Evolutionary conservation across 1,140 invertebrate genomes (phyloP), one percentile per base, ranked within the genome.

Genomic region (Harlomillsia oculata): DNA sequence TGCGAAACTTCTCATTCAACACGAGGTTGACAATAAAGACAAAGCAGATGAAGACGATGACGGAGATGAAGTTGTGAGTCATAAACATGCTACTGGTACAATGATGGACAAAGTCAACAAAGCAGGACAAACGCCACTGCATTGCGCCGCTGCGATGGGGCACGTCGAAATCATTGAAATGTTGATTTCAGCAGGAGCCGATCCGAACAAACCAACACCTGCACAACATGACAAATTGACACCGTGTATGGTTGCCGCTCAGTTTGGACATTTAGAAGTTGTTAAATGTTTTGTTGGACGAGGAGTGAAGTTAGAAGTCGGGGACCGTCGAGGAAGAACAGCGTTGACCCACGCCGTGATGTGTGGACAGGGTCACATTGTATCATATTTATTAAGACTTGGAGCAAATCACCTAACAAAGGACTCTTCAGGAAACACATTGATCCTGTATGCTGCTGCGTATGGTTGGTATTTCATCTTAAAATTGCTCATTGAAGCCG

Each of bases 391-490:
- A 14, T 66, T 79, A 5, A 63, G 70, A 18, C 62, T 74, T 20
- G 77, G 77, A 18, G 70, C 73, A 5, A 72, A 76, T 64, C 68
- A 75, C 5, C 69, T 73, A 45, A 60, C 63, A 11, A 66, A 62
- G 4, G 77, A 79, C 56, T 71, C 69, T 18, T 77, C 75, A 28
- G 75, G 74, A 6, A 79, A 79, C 57, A 69, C 74, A 8, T 59
- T 74, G 2, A 66, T 77, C 3, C 77, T 78, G 63, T 79, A 78
- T 66, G 76, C 76, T 2, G 70, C 70, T 56, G 77, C 76, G 0
- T 79, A 78, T 69, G 77, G 77, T 8, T 78, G 76, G 76, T 72
- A 74, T 55, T 76, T 74, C 64, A 72, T 71, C 52, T 63, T 76
- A 13, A 71, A 76, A 48, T 59, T 77, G 14, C 66, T 79, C 18